phyloP scores from a whole-genome alignment of 2,888 invertebrate species.

The Yponomeuta malinellus region DNA sequence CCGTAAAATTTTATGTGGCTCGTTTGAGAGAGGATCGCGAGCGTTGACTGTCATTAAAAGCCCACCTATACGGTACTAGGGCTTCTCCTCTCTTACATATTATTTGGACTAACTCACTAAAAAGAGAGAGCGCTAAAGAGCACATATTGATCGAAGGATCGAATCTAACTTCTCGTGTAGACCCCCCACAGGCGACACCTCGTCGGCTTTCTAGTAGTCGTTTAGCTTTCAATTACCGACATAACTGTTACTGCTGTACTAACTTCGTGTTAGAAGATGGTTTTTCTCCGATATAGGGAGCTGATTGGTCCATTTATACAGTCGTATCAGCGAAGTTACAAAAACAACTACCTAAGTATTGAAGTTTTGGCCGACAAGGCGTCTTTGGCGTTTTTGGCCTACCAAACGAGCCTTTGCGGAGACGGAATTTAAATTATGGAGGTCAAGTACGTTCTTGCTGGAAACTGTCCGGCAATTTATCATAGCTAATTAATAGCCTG shows the following conservation, averaged over 20 bases:
- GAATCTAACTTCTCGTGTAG: conserved; percentile 5
- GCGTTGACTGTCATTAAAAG: conserved; percentile 45
- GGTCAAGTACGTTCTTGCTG: neutral
- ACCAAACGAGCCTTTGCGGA: neutral
- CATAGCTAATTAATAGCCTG: neutral
- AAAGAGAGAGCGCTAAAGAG: neutral
- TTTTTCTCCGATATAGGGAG: neutral
- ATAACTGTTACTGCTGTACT: conserved; percentile 38
- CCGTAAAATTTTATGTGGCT: conserved; percentile 60
- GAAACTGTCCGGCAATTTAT: neutral
- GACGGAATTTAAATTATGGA: neutral
- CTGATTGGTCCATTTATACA: neutral
- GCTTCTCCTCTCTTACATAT: neutral
- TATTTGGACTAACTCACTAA: neutral
- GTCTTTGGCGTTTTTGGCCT: neutral
- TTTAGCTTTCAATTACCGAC: conserved; percentile 53
- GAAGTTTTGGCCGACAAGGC: neutral
- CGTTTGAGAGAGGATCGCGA: conserved; percentile 44
- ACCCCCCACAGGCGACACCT: conserved; percentile 26
- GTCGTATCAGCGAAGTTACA: neutral
- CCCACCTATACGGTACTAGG: conserved; percentile 36
- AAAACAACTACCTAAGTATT: neutral
- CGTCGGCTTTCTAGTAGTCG: conserved; percentile 32
- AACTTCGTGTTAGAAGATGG: conserved; percentile 33
- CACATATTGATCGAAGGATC: no score